Evolutionary conservation across 2,113 vertebrate species (phyloP).

Genomic region (Mirounga angustirostris): DNA sequence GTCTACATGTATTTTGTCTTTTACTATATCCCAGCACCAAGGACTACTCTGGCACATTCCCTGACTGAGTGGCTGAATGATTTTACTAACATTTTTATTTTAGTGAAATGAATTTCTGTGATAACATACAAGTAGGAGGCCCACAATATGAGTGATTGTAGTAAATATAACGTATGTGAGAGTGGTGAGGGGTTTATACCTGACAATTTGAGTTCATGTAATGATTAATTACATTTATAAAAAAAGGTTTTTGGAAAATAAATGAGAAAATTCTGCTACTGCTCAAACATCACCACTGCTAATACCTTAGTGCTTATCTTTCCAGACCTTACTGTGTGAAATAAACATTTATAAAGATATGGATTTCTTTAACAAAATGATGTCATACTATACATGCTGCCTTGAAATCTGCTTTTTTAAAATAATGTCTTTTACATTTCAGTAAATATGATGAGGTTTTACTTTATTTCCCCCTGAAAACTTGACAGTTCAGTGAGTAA

Average conservation of each 20-base stretch:
- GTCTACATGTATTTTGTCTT: neutral
- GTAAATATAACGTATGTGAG: neutral
- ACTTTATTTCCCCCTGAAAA: neutral
- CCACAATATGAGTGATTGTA: neutral
- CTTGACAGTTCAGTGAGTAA: neutral
- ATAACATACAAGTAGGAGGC: neutral
- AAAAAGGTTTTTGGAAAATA: neutral
- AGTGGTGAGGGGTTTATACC: neutral
- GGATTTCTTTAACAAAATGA: constrained; percentile 14
- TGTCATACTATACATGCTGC: neutral
- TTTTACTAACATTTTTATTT: neutral
- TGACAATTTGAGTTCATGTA: neutral
- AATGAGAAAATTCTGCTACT: neutral
- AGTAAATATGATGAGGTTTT: neutral
- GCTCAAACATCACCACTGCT: neutral
- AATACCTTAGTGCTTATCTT: neutral
- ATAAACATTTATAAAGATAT: neutral
- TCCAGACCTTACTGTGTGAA: neutral
- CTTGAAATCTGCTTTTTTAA: neutral
- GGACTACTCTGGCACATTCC: neutral
- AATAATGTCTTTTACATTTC: neutral
- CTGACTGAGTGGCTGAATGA: neutral
- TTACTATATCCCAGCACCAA: neutral
- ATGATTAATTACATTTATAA: neutral
- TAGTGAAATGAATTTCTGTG: neutral